Base-by-base conservation (phyloP, 2,797 vertebrate species). In the Bradypodion ventrale region DNA sequence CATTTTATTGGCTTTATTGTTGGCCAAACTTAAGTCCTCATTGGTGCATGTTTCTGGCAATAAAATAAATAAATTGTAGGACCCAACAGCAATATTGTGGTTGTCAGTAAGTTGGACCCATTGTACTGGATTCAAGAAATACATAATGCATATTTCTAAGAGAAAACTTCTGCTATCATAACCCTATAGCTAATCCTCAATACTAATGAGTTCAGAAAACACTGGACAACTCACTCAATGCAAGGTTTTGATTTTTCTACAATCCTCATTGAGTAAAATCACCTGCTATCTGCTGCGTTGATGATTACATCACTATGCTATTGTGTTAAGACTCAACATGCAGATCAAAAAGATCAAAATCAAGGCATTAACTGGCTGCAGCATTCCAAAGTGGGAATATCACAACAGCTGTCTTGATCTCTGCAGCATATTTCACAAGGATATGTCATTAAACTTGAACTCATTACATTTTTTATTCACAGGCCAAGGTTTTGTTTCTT, bases 371-470 rank as follows among this genome's bases (percentile, higher is more conserved):
- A 37, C 69, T 84, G 87, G 83, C 0, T 1, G 87, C 72, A 78
- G 84, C 87, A 89, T 88, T 90, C 85, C 84, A 65, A 80, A 40
- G 49, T 25, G 89, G 88, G 77, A 89, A 91, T 60, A 62, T 89
- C 76, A 83, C 86, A 88, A 80, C 87, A 91, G 88, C 89, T 91
- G 65, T 44, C 60, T 60, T 89, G 87, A 89, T 70, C 70, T 75
- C 49, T 35, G 25, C 70, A 82, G 83, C 78, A 87, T 93, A n/a
- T 93, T 92, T 92, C 89, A 91, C 87, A 88, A 79, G 49, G 81
- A 86, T 85, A n/a, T 84, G 84, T 93, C 87, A 90, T 2, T 85
- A 5, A 63, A 32, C 65, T 32, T 76, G 82, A 40, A 83, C 75
- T 85, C n/a, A 87, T 85, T 79, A 63, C 75, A 84, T 7, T 87